Evolutionary conservation across 2,888 invertebrate genomes (phyloP).

Genomic region (Leistus spinibarbis): DNA sequence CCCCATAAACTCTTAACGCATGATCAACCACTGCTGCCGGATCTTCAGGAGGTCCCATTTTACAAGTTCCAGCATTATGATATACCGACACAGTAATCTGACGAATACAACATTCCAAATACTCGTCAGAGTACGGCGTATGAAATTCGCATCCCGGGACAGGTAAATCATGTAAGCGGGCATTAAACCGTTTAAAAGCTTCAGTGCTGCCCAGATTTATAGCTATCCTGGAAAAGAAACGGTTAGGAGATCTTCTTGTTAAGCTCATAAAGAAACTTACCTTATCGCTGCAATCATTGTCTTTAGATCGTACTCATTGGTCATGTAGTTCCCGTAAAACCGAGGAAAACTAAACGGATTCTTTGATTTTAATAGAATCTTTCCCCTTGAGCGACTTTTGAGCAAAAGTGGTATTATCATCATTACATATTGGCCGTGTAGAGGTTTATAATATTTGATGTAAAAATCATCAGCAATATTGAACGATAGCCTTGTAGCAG

Average conservation of each 20-base stretch:
- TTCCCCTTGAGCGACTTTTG: slow-evolving; percentile 62
- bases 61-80: slow-evolving; percentile 63
- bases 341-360: slow-evolving; percentile 66
- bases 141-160: slow-evolving; percentile 41
- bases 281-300: slow-evolving; percentile 65
- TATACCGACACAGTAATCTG: slow-evolving; percentile 56
- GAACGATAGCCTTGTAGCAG: slow-evolving; percentile 55
- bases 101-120: slow-evolving; percentile 29
- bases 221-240: neutral
- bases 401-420: slow-evolving; percentile 63
- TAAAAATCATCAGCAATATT: slow-evolving; percentile 46
- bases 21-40: slow-evolving; percentile 64
- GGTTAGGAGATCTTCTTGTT: slow-evolving; percentile 52
- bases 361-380: slow-evolving; percentile 57
- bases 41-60: slow-evolving; percentile 61
- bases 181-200: slow-evolving; percentile 56
- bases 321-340: slow-evolving; percentile 69
- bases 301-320: slow-evolving; percentile 67
- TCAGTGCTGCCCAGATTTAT: slow-evolving; percentile 46
- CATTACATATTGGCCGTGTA: slow-evolving; percentile 59
- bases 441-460: slow-evolving; percentile 48
- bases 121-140: slow-evolving; percentile 15
- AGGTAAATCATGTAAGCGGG: slow-evolving; percentile 53
- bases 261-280: slow-evolving; percentile 58
- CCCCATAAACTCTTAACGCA: slow-evolving; percentile 60